Percentiles rank a stretch among this genome's conserved stretches.
These are phyloP conservation scores for Ictalurus furcatus DNA, from an alignment of 2,113 vertebrate genomes.

Conservation along the genomic window DNA sequence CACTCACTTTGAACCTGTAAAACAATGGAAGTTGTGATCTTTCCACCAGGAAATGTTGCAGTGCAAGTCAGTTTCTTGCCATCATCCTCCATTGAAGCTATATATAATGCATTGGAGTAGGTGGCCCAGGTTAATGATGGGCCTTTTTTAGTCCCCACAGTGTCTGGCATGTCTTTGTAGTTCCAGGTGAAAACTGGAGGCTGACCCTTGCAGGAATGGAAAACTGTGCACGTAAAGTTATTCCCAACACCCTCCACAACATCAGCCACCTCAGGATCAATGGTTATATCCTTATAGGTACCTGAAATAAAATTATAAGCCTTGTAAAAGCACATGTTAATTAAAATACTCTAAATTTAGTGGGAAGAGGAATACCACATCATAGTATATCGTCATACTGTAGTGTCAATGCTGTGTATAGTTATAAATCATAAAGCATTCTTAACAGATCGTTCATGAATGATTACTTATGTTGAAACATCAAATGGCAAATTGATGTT, in stretches of 20 bases:
- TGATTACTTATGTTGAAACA: no score
- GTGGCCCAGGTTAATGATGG: neutral
- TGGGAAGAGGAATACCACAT: neutral
- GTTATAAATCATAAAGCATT: neutral
- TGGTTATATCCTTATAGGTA: constrained; percentile 54
- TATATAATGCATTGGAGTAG: constrained; percentile 60
- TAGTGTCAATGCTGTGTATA: neutral
- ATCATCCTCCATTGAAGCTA: constrained; percentile 57
- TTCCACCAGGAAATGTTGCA: constrained; percentile 43
- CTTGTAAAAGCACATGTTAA: neutral
- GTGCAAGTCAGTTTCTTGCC: constrained; percentile 60
- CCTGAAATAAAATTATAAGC: constrained; percentile 52
- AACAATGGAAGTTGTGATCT: constrained; percentile 48
- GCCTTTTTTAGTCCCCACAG: neutral
- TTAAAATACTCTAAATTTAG: constrained; percentile 7
- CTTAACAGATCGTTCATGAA: neutral
- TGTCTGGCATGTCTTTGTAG: constrained; percentile 56
- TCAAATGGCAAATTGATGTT: neutral
- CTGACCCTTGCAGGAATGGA: constrained; percentile 59
- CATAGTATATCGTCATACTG: neutral
- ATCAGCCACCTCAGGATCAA: constrained; percentile 45
- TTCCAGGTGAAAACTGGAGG: constrained; percentile 60
- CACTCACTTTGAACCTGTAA: constrained; percentile 61
- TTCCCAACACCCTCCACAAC: constrained; percentile 56
- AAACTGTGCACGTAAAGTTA: constrained; percentile 54